Evolutionary conservation across 2,113 vertebrate genomes (phyloP), one percentile per base, ranked within the genome.

Genomic region (Scomber colias): DNA sequence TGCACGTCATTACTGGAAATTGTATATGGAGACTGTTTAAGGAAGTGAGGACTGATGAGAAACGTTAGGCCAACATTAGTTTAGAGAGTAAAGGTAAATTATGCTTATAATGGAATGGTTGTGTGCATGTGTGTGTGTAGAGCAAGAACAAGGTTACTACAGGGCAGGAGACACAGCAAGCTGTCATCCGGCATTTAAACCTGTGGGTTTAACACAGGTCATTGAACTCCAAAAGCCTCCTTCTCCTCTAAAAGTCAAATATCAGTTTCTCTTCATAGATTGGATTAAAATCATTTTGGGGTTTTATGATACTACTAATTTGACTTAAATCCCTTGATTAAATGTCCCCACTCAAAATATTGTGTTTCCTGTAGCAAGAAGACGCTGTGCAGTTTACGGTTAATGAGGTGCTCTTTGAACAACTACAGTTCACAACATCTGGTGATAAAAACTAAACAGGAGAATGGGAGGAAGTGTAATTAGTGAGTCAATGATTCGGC

Each of bases 201-300:
- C 19, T n/a, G n/a, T 77, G 55, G 54, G 70, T 77, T 76, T 67
- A 84, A 81, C 54, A 75, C 57, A 73, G 78, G 73, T 87, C 78
- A 51, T n/a, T 31, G 50, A 49, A 63, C 27, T 40, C 35, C 9
- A 40, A 9, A 9, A 40, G 35, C 35, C 35, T 40, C 35, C 35
- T 40, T 9, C 35, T 40, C 35, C 35, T 7, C 35, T 40, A 40
- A 7, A 40, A 40, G 35, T 40, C 21, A 59, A 16, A 50, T 14
- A 68, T 31, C 3, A 1, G 12, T 44, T 35, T 73, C 16, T 57
- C 46, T 56, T 50, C 11, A 50, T 16, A 30, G 8, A 46, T 15
- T 75, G 9, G 59, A 13, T 70, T 49, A 30, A 17, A 6, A 9
- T 10, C 4, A 21, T 21, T 27, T 55, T 12, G 12, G 11, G 13